A percentile compares a stretch with the other conserved stretches of the same genome.
Conservation (phyloP, 2,113 vertebrate species). For the Podarcis raffonei region DNA sequence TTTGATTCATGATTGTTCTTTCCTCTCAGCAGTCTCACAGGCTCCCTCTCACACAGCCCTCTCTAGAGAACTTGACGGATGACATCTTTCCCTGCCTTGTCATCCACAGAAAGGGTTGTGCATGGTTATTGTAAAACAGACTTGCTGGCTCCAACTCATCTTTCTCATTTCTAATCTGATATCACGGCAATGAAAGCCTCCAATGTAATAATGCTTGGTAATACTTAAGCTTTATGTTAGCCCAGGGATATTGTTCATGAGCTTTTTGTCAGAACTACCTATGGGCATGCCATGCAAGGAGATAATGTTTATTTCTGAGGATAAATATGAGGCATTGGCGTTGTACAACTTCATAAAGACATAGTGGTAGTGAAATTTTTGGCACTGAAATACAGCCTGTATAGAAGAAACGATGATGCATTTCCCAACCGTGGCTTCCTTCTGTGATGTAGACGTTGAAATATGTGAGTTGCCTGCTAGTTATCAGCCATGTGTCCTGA, state of each 20-base stretch:
- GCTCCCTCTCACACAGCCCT: too few species aligned
- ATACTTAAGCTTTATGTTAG: conserved; percentile 64
- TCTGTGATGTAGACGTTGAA: conserved; percentile 20
- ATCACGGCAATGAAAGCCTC: conserved; percentile 55
- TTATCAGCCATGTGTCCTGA: neutral
- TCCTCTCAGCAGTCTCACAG: neutral
- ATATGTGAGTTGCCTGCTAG: conserved; percentile 48
- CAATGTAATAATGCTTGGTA: conserved; percentile 64
- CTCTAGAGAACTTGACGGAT: neutral
- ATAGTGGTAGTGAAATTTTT: conserved; percentile 57
- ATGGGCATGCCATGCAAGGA: conserved; percentile 58
- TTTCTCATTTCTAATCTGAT: conserved; percentile 34
- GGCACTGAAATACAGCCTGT: conserved; percentile 39
- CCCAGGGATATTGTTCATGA: conserved; percentile 60
- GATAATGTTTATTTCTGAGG: conserved; percentile 67
- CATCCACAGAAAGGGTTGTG: neutral
- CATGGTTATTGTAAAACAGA: conserved; percentile 24
- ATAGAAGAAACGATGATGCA: conserved; percentile 29
- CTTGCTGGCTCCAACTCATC: conserved; percentile 45
- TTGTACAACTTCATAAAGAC: conserved; percentile 56
- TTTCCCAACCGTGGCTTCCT: conserved; percentile 21
- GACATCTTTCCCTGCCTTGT: neutral
- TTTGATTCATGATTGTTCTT: neutral
- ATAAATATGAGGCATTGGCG: conserved; percentile 62
- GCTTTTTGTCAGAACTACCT: conserved; percentile 64